Conservation (phyloP, 2,797 vertebrate genomes). For the Pempheris klunzingeri region DNA sequence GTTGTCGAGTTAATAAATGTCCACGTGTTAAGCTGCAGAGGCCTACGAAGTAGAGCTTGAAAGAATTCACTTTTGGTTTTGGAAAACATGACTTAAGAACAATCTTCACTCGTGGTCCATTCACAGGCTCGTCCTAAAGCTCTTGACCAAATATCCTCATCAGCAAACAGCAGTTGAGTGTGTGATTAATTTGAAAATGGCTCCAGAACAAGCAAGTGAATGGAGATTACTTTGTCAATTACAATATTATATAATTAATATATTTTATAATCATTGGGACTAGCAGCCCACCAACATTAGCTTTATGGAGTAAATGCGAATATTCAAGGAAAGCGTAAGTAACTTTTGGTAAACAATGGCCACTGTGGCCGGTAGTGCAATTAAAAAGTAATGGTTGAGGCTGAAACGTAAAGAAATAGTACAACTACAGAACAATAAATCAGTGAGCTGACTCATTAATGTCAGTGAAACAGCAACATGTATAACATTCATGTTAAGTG, state of each 20-base stretch:
- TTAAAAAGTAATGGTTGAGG: not conserved
- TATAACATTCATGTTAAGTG: not conserved
- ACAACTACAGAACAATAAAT: not conserved
- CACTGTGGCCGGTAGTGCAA: not conserved
- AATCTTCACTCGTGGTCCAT: not conserved
- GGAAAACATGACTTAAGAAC: not conserved
- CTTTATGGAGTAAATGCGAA: not conserved
- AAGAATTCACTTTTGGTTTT: not conserved
- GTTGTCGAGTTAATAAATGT: not conserved
- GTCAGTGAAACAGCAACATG: not conserved
- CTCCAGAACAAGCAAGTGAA: too few species aligned
- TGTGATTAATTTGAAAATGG: too few species aligned
- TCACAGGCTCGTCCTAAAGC: not conserved
- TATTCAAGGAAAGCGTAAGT: not conserved
- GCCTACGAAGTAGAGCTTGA: not conserved
- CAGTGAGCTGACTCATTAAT: not conserved
- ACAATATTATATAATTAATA: too few species aligned
- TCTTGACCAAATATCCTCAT: not conserved
- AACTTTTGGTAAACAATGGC: too few species aligned
- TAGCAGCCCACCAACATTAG: not conserved
- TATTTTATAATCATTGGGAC: too few species aligned
- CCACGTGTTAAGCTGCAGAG: not conserved
- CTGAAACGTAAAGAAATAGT: too few species aligned
- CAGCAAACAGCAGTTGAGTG: not conserved
- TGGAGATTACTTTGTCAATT: not conserved